Evolutionary conservation across 2,797 vertebrate genomes (phyloP), one percentile per base, ranked within the genome.

Genomic region (Spinus pinus): DNA sequence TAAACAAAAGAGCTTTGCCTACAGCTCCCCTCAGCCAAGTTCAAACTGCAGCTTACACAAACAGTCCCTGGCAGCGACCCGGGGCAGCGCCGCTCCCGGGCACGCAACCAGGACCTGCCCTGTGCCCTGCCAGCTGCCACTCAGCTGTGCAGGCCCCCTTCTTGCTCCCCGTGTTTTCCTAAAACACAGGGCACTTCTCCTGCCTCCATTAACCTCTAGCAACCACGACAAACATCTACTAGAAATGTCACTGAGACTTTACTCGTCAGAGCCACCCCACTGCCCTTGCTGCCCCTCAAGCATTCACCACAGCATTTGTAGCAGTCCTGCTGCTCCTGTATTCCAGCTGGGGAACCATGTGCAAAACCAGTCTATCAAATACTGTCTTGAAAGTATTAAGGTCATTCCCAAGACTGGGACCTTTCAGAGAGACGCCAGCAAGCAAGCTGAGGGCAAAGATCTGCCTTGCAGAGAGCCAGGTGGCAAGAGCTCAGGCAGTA

Each of bases 1-100:
- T 58, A 33, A 81, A 85, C 41, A 81, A 60, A 88, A 54, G 73
- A 35, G n/a, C 42, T 94, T 81, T 74, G 61, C 73, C 57, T 72
- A 9, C 31, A 79, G 54, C 54, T 92, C 71, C 30, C 72, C 62
- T 78, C 80, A 62, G 69, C 60, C 75, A 44, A 0, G 37, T 86
- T 84, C 50, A 42, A 14, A 42, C 58, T 72, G 50, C 39, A 62
- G 3, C 50, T 95, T 14, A 49, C 54, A 82, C 61, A 60, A 61
- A 39, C 47, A 56, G 57, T 47, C 70, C 49, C 73, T 13, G 10
- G 74, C 66, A 18, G 1, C 2, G 35, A 25, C 54, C 69, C 10
- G 12, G 73, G 41, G 83, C 77, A 51, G 42, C 1, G 1, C 27
- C 3, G 31, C 57, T 75, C 7, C 4, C 0, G 2, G 73, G 73